A percentile compares a stretch with the other conserved stretches of the same genome.
phyloP scores from a whole-genome alignment of 2,113 vertebrate species.

The Pterocles burchelli region DNA sequence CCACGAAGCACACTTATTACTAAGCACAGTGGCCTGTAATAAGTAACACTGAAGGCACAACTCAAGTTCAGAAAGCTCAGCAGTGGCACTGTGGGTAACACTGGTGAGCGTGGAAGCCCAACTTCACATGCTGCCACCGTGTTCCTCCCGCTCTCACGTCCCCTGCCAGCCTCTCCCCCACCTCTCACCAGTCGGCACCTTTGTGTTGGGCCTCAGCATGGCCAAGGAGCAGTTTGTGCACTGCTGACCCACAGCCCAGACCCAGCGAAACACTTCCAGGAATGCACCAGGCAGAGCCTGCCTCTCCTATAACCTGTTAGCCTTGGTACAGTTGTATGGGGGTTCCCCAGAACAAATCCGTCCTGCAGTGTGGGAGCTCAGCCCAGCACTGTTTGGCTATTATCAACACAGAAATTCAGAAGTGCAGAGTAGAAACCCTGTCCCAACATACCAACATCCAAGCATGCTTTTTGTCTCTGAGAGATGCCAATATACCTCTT shows the following conservation, averaged over 20 bases:
- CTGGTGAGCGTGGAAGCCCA: background rate
- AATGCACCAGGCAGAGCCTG: background rate
- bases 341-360: background rate
- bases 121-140: background rate
- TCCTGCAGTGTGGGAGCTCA: background rate
- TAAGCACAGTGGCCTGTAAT: background rate
- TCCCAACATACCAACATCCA: background rate
- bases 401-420: background rate
- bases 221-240: background rate
- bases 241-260: background rate
- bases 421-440: background rate
- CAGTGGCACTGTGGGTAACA: rapidly evolving
- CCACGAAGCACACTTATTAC: background rate
- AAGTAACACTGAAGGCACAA: background rate
- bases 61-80: background rate
- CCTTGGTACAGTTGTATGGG: rapidly evolving
- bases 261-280: background rate
- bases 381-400: background rate
- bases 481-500: background rate
- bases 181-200: background rate
- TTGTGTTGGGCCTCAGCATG: background rate
- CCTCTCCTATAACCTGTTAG: background rate
- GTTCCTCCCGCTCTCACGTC: background rate
- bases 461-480: background rate
- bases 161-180: background rate